Conservation (phyloP, 2,888 invertebrate genomes). For the Tetheella fluctuosa region DNA sequence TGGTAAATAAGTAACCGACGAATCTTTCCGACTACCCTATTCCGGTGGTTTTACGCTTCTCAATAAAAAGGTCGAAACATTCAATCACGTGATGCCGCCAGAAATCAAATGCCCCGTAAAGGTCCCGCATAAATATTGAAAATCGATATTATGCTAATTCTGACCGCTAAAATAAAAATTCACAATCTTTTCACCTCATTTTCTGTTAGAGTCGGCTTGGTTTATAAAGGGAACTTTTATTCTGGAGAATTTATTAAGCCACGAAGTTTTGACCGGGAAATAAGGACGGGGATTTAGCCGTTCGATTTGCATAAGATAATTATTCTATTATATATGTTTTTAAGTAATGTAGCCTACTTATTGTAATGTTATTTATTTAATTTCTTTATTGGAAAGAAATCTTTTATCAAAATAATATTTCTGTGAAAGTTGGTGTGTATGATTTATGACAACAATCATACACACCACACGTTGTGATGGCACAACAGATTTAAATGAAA, state of each 20-base stretch:
- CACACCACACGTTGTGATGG: no score
- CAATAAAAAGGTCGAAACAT: conserved; percentile 7
- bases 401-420: no score
- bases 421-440: no score
- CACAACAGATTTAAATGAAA: no score
- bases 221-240: not conserved
- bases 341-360: no score
- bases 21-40: not conserved
- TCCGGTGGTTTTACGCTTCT: not conserved
- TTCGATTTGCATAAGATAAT: no score
- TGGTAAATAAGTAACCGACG: not conserved
- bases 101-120: conserved; percentile 14
- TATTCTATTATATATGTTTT: no score
- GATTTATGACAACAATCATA: no score
- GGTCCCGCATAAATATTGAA: conserved; percentile 25
- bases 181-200: not conserved
- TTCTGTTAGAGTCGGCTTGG: not conserved
- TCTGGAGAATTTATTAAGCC: not conserved
- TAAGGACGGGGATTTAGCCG: no score
- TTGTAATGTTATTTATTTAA: no score
- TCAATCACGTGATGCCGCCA: conserved; percentile 9
- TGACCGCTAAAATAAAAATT: conserved; percentile 8
- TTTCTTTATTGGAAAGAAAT: no score
- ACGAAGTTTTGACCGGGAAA: not conserved
- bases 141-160: conserved; percentile 28